Percentiles rank a stretch among this genome's conserved stretches.
These are phyloP conservation scores for Corythornis madagascariensis DNA, from an alignment of 2,113 vertebrate species.

Conservation along the genomic window DNA sequence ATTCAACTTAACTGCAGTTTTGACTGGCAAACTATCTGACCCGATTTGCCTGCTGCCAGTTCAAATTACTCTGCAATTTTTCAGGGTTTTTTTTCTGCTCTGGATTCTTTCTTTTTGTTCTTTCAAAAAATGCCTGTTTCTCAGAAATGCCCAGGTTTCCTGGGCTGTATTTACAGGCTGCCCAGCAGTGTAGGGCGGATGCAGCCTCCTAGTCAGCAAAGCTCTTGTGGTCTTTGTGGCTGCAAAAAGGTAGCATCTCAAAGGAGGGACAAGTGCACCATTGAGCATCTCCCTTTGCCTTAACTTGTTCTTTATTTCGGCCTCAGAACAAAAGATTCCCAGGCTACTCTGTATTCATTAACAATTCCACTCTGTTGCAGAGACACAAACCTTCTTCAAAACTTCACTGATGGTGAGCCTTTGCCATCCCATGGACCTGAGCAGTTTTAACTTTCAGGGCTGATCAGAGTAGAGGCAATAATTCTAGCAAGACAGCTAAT, in stretches of 20 bases:
- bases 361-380: neutral
- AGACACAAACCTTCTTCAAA: neutral
- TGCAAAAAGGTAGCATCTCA: conserved; percentile 10
- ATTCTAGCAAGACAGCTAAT: neutral
- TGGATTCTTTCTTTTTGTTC: neutral
- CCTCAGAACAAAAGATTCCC: neutral
- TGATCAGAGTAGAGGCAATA: neutral
- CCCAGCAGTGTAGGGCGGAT: neutral
- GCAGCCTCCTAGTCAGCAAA: neutral
- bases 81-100: neutral
- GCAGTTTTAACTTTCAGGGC: neutral
- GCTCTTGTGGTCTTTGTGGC: neutral
- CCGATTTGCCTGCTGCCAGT: neutral
- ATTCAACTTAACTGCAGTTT: neutral
- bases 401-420: neutral
- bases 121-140: neutral
- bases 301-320: conserved; percentile 36
- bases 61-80: neutral
- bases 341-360: neutral
- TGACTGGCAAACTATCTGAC: neutral
- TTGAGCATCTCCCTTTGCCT: neutral
- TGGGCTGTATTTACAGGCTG: neutral
- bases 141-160: neutral
- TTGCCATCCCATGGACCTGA: neutral
- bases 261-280: neutral